A percentile compares a stretch with the other conserved stretches of the same genome.
Evolutionary conservation across 2,113 vertebrate genomes (phyloP).

Genomic region (Echinops telfairi): DNA sequence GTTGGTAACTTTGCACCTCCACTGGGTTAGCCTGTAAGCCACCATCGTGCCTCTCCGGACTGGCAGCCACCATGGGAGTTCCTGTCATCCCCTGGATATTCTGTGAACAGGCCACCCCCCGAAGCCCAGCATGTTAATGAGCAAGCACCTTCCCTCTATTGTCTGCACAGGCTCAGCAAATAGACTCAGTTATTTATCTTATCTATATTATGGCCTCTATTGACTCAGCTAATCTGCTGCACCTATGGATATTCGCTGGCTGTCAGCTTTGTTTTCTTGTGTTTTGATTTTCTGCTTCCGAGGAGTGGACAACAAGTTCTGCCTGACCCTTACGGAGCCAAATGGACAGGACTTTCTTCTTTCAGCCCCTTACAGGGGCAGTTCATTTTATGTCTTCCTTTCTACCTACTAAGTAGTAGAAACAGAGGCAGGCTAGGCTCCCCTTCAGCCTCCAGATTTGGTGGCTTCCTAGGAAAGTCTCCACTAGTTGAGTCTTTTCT

Average conservation of each 20-base stretch:
- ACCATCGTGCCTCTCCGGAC: constrained; percentile 98
- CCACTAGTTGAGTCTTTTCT: background rate
- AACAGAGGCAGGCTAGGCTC: background rate
- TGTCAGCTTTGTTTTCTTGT: constrained; percentile 77
- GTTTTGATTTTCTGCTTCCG: constrained; percentile 76
- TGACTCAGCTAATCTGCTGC: constrained; percentile 86
- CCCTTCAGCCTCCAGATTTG: background rate
- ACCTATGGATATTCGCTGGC: constrained; percentile 71
- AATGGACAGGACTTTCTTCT: constrained; percentile 51
- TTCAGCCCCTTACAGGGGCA: background rate
- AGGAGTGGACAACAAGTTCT: background rate
- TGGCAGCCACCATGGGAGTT: constrained; percentile 99
- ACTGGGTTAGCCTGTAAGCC: constrained; percentile 98
- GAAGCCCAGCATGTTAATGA: constrained; percentile 83
- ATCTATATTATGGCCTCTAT: constrained; percentile 86
- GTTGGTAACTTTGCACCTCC: constrained; percentile 99
- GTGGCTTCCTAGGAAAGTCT: background rate
- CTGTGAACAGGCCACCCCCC: constrained; percentile 88
- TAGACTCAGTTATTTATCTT: constrained; percentile 86
- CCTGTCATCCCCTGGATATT: constrained; percentile 99
- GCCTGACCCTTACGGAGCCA: background rate
- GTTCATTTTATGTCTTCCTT: background rate
- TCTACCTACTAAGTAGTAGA: background rate
- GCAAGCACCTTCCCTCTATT: constrained; percentile 83
- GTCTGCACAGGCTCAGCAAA: constrained; percentile 85